Evolutionary conservation across 2,113 vertebrate species (phyloP).

Genomic region (Tamias sibiricus): DNA sequence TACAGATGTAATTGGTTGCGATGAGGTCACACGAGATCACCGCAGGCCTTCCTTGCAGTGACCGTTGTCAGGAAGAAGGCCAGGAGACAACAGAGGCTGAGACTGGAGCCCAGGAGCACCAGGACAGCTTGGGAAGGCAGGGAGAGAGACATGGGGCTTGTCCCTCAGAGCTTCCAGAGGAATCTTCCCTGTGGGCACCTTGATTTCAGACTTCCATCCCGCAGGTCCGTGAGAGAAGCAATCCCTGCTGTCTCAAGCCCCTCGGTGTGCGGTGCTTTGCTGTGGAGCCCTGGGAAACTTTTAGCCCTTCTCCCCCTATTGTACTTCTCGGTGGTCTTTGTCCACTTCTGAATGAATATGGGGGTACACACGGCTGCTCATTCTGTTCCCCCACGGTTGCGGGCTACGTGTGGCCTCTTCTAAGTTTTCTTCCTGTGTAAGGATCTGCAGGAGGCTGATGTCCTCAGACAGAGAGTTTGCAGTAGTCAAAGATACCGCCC

Average conservation of each 20-base stretch:
- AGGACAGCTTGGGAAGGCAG: neutral
- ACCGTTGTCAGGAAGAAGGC: neutral
- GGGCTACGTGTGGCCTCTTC: accelerated
- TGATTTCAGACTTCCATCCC: neutral
- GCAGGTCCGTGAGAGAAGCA: too few species aligned
- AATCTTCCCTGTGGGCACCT: neutral
- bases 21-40: accelerated
- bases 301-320: accelerated
- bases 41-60: accelerated
- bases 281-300: neutral
- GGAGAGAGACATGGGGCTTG: accelerated
- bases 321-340: neutral
- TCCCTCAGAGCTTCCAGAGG: neutral
- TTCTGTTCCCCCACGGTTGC: accelerated
- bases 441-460: neutral
- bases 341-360: neutral
- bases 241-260: neutral
- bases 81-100: too few species aligned
- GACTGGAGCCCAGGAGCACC: accelerated
- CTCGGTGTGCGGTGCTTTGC: too few species aligned
- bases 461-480: neutral
- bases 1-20: neutral
- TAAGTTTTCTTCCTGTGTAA: neutral
- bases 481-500: too few species aligned
- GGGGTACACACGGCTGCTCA: accelerated